A percentile compares a stretch with the other conserved stretches of the same genome.
Evolutionary conservation across 2,797 vertebrate genomes (phyloP).

Genomic region (Sebastes oblongus): DNA sequence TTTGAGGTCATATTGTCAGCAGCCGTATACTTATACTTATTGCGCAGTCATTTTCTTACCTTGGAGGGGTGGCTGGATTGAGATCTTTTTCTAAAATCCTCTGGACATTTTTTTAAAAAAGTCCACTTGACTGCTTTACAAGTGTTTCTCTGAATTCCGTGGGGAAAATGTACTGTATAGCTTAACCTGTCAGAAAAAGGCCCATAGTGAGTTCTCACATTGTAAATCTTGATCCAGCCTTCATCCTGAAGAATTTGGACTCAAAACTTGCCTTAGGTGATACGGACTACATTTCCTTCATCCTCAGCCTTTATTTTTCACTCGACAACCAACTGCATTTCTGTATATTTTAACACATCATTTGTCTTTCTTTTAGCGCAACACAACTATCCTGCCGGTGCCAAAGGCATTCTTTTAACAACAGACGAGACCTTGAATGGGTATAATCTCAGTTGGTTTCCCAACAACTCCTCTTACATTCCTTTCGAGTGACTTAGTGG

Average conservation of each 20-base stretch:
- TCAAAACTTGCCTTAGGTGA: slow-evolving; percentile 56
- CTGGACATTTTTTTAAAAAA: neutral
- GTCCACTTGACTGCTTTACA: slow-evolving; percentile 7
- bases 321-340: slow-evolving; percentile 40
- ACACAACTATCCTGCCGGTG: neutral
- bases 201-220: slow-evolving; percentile 47
- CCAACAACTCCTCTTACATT: slow-evolving; percentile 42
- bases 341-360: slow-evolving; percentile 45
- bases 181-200: slow-evolving; percentile 43
- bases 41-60: neutral
- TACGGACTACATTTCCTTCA: slow-evolving; percentile 39
- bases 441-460: slow-evolving; percentile 35
- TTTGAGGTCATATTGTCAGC: slow-evolving; percentile 23
- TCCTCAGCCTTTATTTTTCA: slow-evolving; percentile 1
- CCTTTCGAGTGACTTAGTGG: slow-evolving; percentile 49
- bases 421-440: slow-evolving; percentile 27
- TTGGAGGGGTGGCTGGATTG: neutral
- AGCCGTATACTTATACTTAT: neutral
- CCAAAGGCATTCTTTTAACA: slow-evolving; percentile 32
- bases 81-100: neutral
- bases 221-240: slow-evolving; percentile 68
- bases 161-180: slow-evolving; percentile 14
- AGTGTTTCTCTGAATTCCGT: slow-evolving; percentile 24
- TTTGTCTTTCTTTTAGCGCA: slow-evolving; percentile 53
- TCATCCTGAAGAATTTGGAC: slow-evolving; percentile 53